Evolutionary conservation across 2,113 vertebrate species (phyloP), one percentile per base, ranked within the genome.

Genomic region (Ginglymostoma cirratum): DNA sequence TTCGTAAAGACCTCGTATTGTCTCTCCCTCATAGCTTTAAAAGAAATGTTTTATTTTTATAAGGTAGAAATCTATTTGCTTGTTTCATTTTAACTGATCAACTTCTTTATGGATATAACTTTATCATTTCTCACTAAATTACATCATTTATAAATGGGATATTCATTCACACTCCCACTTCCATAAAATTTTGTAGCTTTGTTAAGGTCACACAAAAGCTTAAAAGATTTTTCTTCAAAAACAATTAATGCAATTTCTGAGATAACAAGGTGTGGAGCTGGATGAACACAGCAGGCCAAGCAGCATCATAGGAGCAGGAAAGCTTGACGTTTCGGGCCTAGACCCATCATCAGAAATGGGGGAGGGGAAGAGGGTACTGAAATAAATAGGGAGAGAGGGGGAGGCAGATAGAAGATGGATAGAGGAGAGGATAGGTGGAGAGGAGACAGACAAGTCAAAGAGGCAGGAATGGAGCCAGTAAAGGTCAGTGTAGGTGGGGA

Each of bases 11-110:
- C 97, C 98, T 5, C 48, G 96, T 70, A 97, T 96, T 30, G 96
- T 98, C 89, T 97, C 98, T 24, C 99, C 99, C 96, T 99, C 98
- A 48, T 98, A 98, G 42, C 99, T 99, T 97, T 85, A 96, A 96
- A 67, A 90, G 15, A 95, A 80, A 69, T 69, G 38, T 27, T 52
- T 95, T 27, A 42, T 48, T 95, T 95, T 72, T 27, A 66, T 38
- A n/a, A 93, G 24, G 72, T 30, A 72, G 69, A 95, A 76, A 72
- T 48, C 27, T 5, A 52, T 95, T 72, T 94, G 8, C 94, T 95
- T 45, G 52, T 52, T 95, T 95, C 94, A 95, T 27, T 48, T 23
- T 55, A 48, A 72, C 27, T 66, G 19, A 92, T 92, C 34, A 83
- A 93, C 19, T 21, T 92, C 27, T 61, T 61, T 90, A 27, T 55